Conservation (phyloP, 2,797 vertebrate genomes). For the Eptatretus atami region DNA sequence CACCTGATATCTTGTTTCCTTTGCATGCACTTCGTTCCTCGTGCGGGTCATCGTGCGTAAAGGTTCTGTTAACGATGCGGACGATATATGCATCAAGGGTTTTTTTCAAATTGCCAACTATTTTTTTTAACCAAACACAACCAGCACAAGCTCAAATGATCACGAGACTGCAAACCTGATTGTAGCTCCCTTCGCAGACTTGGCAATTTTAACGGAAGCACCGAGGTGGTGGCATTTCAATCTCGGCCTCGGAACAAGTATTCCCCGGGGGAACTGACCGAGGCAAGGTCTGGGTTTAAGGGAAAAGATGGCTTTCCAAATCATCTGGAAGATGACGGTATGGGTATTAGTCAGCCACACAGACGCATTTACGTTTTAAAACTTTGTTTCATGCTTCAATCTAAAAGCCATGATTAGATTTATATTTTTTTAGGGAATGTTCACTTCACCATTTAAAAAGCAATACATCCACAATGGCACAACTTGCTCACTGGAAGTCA, state of each 20-base stretch:
- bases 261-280: neutral
- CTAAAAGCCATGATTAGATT: no score
- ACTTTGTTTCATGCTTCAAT: no score
- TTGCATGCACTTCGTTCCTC: constrained; percentile 37
- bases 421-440: no score
- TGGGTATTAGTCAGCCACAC: no score
- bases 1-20: constrained; percentile 24
- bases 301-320: neutral
- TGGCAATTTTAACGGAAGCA: neutral
- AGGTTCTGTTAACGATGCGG: constrained; percentile 23
- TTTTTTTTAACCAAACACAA: no score
- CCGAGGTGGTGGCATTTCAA: neutral
- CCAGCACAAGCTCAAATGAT: neutral
- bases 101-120: no score
- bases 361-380: no score
- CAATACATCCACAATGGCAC: no score
- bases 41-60: constrained; percentile 23
- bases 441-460: no score
- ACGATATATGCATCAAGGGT: no score
- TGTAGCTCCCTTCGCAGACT: neutral
- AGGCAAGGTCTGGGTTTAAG: neutral
- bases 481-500: no score
- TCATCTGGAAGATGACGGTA: neutral
- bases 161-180: neutral
- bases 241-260: neutral